Base-by-base conservation (phyloP, 1,140 invertebrate genomes). In the Drosophila kepulauana region DNA sequence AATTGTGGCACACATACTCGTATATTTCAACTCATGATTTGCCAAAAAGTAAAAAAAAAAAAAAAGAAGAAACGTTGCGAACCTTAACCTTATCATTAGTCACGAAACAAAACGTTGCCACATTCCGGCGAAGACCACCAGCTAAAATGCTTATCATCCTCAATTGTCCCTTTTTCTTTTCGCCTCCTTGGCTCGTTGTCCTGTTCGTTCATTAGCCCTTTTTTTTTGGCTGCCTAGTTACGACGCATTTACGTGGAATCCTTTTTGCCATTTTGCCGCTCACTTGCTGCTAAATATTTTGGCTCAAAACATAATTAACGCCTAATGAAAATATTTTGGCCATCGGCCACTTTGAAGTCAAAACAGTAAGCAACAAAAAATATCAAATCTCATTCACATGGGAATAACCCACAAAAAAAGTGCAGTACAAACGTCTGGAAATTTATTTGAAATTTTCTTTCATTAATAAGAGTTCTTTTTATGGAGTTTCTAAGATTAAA, bases 261-360 rank as follows among this genome's bases (percentile, higher is more conserved):
- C 30, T 25, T 58, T 51, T 6, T 33, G 43, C 20, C 6, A 25
- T 25, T 25, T 30, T 57, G 13, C 33, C 46, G 15, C 13, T 49
- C 28, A 41, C 49, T 65, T 13, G 20, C 43, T 46, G 45, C 48
- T 10, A 71, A 75, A 75, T 75, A 71, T 75, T 75, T 75, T 75
- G 61, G 58, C 72, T 75, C 48, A 52, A 64, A 65, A 71, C 67
- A 71, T 71, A 75, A 75, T 75, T 75, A 75, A 71, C 59, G 67
- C 68, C 67, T 71, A 75, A 75, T 75, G 73, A 71, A 71, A 75
- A 75, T 71, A 71, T 71, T 75, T 64, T 75, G 45, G 3, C 13
- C 35, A 59, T 35, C 48, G 66, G 51, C 46, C 46, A 66, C 70
- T 66, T 73, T 66, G 62, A 66, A 73, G 63, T 52, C 8, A 3